Conservation (phyloP, 2,888 invertebrate genomes). For the Patella depressa region DNA sequence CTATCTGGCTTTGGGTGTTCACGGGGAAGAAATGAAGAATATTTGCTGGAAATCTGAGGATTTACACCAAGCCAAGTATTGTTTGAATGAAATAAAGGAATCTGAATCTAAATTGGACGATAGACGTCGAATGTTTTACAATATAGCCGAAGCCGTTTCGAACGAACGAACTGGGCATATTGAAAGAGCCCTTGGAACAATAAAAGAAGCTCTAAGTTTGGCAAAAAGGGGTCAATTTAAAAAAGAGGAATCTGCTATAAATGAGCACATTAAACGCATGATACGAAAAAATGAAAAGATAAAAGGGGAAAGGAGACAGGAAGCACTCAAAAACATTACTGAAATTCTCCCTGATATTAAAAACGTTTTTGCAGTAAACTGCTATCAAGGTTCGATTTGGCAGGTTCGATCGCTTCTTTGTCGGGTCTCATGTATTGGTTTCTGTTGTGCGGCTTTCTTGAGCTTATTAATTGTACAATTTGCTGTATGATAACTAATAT, state of each 20-base stretch:
- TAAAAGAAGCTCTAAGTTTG: not conserved
- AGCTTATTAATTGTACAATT: no score
- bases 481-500: no score
- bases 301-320: no score
- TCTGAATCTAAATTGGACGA: not conserved
- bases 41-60: not conserved
- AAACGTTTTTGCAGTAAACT: no score
- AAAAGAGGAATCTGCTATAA: not conserved
- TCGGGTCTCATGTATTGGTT: no score
- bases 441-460: no score
- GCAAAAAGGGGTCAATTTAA: not conserved
- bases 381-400: no score
- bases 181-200: not conserved
- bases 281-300: no score
- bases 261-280: no score
- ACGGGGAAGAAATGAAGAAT: constrained; percentile 11
- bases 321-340: no score
- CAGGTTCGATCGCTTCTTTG: no score
- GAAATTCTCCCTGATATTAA: no score
- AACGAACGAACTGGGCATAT: not conserved
- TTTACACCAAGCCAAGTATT: not conserved
- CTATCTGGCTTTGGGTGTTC: constrained; percentile 14
- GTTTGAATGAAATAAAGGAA: constrained; percentile 3
- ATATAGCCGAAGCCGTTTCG: not conserved
- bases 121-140: constrained; percentile 10